phyloP scores from a whole-genome alignment of 1,140 invertebrate genomes.

The Dendroctonus ponderosae region DNA sequence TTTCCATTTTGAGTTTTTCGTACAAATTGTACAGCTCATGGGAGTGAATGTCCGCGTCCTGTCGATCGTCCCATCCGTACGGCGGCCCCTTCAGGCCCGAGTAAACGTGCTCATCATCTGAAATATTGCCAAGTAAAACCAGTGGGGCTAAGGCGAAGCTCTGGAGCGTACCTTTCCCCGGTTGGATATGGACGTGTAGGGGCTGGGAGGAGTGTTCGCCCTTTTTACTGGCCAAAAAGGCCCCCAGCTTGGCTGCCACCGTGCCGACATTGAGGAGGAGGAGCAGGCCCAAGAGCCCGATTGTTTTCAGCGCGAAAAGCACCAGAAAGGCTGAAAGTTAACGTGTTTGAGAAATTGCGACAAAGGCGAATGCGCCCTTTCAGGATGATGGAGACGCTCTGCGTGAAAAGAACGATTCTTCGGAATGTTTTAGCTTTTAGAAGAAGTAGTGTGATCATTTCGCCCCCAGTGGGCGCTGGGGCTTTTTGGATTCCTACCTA shows the following conservation, averaged over 20 bases:
- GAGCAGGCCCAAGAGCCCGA: slow-evolving; percentile 16
- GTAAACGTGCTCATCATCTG: slow-evolving; percentile 19
- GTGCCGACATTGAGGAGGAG: slow-evolving; percentile 22
- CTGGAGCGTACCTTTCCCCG: slow-evolving; percentile 1
- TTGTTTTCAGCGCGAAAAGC: slow-evolving; percentile 27
- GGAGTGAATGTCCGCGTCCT: slow-evolving; percentile 10
- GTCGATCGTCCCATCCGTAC: slow-evolving; percentile 28
- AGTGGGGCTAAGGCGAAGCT: not conserved
- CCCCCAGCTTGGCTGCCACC: slow-evolving; percentile 19
- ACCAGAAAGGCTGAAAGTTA: slow-evolving; percentile 25
- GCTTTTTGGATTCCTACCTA: slow-evolving; percentile 11
- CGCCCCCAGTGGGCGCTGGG: too few species aligned
- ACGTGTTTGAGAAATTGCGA: not conserved
- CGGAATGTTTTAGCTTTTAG: too few species aligned
- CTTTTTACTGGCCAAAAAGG: slow-evolving; percentile 17
- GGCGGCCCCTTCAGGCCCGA: slow-evolving; percentile 5
- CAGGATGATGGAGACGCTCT: too few species aligned
- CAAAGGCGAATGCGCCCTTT: too few species aligned
- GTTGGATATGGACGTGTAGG: slow-evolving; percentile 24
- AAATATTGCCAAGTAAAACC: not conserved
- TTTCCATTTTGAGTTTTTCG: slow-evolving; percentile 27
- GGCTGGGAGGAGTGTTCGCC: slow-evolving; percentile 9
- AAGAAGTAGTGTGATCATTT: too few species aligned
- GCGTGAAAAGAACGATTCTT: too few species aligned
- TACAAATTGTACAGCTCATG: slow-evolving; percentile 31